Evolutionary conservation across 2,797 vertebrate genomes (phyloP).

Genomic region (Clarias fuscus): DNA sequence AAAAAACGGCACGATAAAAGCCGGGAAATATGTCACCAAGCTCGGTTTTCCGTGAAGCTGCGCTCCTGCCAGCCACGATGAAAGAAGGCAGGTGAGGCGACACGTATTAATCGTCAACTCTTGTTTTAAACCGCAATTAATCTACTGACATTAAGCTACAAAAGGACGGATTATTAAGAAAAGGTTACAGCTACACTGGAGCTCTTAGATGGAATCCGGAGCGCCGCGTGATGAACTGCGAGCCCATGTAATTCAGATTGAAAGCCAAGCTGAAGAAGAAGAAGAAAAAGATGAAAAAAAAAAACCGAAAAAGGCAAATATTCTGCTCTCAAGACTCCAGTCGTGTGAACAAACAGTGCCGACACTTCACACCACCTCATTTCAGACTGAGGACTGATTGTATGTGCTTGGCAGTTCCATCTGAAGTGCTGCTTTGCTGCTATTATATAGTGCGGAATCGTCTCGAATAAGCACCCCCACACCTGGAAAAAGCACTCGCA

Average conservation of each 20-base stretch:
- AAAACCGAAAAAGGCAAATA: constrained; percentile 40
- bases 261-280: constrained; percentile 47
- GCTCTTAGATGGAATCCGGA: constrained; percentile 55
- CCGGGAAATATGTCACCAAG: not conserved
- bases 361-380: constrained; percentile 47
- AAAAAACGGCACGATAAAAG: too few relatives aligned
- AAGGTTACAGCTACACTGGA: constrained; percentile 64
- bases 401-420: constrained; percentile 45
- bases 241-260: constrained; percentile 37
- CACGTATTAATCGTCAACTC: constrained; percentile 63
- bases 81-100: constrained; percentile 35
- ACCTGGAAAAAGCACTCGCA: constrained; percentile 42
- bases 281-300: constrained; percentile 24
- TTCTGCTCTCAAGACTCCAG: constrained; percentile 47
- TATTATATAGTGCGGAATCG: constrained; percentile 54
- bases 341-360: constrained; percentile 56
- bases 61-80: constrained; percentile 1
- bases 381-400: constrained; percentile 49
- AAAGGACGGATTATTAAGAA: constrained; percentile 68
- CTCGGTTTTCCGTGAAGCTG: not conserved
- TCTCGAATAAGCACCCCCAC: constrained; percentile 51
- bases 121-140: constrained; percentile 64
- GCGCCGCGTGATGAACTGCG: constrained; percentile 46
- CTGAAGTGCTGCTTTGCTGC: constrained; percentile 50
- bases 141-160: constrained; percentile 72